Conservation (phyloP, 2,888 invertebrate species). For the Alitta virens region DNA sequence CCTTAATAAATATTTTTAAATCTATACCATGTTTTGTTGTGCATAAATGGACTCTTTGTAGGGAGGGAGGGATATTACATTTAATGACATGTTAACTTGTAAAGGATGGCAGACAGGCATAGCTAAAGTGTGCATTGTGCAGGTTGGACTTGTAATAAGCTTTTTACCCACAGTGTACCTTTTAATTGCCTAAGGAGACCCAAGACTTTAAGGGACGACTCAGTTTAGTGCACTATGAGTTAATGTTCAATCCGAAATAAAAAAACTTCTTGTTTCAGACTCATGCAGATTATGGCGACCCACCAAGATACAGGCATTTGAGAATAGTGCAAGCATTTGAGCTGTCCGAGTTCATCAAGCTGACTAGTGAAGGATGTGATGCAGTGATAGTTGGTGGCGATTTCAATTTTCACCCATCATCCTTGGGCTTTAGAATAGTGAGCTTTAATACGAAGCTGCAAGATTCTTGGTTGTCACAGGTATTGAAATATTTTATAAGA, state of each 20-base stretch:
- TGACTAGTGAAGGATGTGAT: constrained; percentile 72
- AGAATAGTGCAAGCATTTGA: constrained; percentile 91
- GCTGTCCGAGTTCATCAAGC: constrained; percentile 87
- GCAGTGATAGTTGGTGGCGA: constrained; percentile 89
- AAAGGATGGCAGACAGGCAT: too few species aligned
- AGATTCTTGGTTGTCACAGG: constrained; percentile 51
- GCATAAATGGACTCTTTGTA: too few species aligned
- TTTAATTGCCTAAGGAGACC: too few species aligned
- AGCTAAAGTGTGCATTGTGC: too few species aligned
- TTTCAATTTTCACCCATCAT: constrained; percentile 85
- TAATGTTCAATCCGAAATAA: background rate
- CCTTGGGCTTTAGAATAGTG: constrained; percentile 59
- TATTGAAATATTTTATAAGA: constrained; percentile 18
- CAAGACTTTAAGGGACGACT: too few species aligned
- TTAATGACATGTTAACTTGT: too few species aligned
- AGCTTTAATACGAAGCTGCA: constrained; percentile 59
- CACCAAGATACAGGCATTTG: constrained; percentile 85
- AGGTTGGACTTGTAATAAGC: too few species aligned
- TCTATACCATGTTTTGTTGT: too few species aligned
- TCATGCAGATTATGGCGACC: constrained; percentile 87
- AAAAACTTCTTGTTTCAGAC: constrained; percentile 63
- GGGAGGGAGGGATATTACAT: too few species aligned
- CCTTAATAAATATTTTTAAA: too few species aligned
- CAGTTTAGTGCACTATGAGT: too few species aligned
- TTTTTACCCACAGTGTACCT: too few species aligned